These are phyloP conservation scores for Adela reaumurella DNA, from an alignment of 2,888 invertebrate species.

Conservation along the genomic window DNA sequence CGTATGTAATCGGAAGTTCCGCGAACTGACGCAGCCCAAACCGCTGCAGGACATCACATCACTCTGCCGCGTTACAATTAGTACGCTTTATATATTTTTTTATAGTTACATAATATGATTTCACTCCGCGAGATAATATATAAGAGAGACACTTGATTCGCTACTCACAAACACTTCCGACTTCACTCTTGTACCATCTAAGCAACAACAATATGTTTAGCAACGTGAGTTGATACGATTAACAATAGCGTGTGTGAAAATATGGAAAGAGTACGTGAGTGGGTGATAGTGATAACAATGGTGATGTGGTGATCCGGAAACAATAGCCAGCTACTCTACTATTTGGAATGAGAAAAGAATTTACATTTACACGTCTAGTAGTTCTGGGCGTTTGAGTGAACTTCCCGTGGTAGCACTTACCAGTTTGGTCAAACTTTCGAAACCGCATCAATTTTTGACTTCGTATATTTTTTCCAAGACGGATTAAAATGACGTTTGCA, in stretches of 20 bases:
- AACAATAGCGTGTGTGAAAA: too few species aligned
- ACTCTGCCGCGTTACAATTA: background rate
- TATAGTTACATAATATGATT: background rate
- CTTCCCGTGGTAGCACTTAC: too few species aligned
- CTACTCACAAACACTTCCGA: background rate
- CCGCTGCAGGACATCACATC: background rate
- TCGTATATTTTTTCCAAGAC: background rate
- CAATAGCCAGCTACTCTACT: too few species aligned
- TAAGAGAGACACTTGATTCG: background rate
- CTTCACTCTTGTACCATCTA: background rate
- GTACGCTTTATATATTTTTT: background rate
- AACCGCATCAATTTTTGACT: too few species aligned
- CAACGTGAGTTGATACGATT: background rate
- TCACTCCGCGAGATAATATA: background rate
- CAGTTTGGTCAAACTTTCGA: too few species aligned
- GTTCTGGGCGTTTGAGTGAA: too few species aligned
- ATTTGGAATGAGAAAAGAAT: too few species aligned
- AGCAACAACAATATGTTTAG: background rate
- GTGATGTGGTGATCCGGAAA: too few species aligned
- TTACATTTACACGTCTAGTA: too few species aligned
- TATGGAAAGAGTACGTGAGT: too few species aligned
- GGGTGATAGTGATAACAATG: too few species aligned
- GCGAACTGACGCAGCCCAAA: background rate
- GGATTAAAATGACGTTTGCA: too few species aligned
- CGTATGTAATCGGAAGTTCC: background rate